Conservation (phyloP, 2,113 vertebrate species). For the Colistium nudipinnis region DNA sequence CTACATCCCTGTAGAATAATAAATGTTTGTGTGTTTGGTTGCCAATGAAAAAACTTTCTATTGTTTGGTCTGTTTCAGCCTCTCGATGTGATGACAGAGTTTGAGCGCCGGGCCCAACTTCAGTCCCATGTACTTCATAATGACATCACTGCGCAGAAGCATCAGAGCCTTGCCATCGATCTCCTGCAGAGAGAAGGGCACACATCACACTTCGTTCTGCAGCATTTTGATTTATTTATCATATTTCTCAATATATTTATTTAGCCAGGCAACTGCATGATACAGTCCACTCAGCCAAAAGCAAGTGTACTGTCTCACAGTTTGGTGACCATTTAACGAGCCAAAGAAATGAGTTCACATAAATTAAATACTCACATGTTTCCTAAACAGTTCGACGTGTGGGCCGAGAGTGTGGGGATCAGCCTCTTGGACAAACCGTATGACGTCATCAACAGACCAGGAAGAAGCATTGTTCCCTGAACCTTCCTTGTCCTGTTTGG, state of each 20-base stretch:
- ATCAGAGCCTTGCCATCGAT: slow-evolving; percentile 95
- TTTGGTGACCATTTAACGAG: neutral
- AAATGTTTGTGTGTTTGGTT: slow-evolving; percentile 30
- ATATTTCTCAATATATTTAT: no score
- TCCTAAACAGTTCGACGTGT: slow-evolving; percentile 92
- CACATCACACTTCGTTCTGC: slow-evolving; percentile 1
- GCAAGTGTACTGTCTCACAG: no score
- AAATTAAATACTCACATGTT: slow-evolving; percentile 86
- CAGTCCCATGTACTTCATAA: slow-evolving; percentile 96
- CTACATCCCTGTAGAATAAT: slow-evolving; percentile 35
- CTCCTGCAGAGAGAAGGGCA: slow-evolving; percentile 82
- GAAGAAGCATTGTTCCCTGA: slow-evolving; percentile 81
- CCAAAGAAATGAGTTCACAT: neutral
- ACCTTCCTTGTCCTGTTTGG: slow-evolving; percentile 85
- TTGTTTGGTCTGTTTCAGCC: slow-evolving; percentile 90
- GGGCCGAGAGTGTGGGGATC: slow-evolving; percentile 91
- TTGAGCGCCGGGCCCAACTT: slow-evolving; percentile 94
- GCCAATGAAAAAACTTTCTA: slow-evolving; percentile 59
- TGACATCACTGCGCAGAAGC: slow-evolving; percentile 90
- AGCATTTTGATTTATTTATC: neutral
- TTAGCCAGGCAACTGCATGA: neutral
- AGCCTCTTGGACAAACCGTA: slow-evolving; percentile 90
- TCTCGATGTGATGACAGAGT: slow-evolving; percentile 92
- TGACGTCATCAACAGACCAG: slow-evolving; percentile 96
- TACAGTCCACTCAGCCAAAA: neutral